A percentile compares a stretch with the other conserved stretches of the same genome.
Conservation (phyloP, 2,888 invertebrate species). For the Athrips mouffetella region DNA sequence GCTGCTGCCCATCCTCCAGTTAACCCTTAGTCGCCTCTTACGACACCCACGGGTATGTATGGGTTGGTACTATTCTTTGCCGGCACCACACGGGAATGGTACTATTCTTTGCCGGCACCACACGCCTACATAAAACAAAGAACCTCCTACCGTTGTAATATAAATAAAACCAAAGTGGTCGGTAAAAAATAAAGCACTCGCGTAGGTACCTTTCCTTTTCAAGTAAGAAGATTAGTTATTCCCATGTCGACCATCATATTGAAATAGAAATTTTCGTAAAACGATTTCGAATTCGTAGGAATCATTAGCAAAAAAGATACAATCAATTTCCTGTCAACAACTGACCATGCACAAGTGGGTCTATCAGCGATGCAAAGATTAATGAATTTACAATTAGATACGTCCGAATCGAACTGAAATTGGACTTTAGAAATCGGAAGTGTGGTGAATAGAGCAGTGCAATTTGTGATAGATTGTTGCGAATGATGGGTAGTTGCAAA, state of each 20-base stretch:
- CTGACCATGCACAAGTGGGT: conserved; percentile 74
- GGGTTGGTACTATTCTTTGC: too few relatives aligned
- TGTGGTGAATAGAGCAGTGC: conserved; percentile 56
- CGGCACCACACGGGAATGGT: too few relatives aligned
- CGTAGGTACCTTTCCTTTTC: background rate
- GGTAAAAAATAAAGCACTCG: background rate
- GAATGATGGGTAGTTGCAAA: conserved; percentile 40
- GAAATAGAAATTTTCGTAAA: background rate
- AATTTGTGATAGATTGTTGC: conserved; percentile 66
- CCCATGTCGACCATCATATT: background rate
- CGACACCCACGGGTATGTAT: too few relatives aligned
- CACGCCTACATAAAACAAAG: background rate
- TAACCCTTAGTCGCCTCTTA: too few relatives aligned
- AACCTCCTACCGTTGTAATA: background rate
- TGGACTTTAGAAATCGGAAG: conserved; percentile 72
- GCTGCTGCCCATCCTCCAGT: too few relatives aligned
- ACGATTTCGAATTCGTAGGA: conserved; percentile 7
- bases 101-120: too few relatives aligned
- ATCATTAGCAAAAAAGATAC: conserved; percentile 40
- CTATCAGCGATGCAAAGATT: conserved; percentile 56
- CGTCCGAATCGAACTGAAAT: conserved; percentile 71
- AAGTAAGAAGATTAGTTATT: background rate
- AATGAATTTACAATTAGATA: conserved; percentile 74
- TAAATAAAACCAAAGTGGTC: background rate
- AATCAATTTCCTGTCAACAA: conserved; percentile 76